These are phyloP conservation scores for Ammodytes marinus DNA, from an alignment of 2,113 vertebrate species.

Conservation along the genomic window DNA sequence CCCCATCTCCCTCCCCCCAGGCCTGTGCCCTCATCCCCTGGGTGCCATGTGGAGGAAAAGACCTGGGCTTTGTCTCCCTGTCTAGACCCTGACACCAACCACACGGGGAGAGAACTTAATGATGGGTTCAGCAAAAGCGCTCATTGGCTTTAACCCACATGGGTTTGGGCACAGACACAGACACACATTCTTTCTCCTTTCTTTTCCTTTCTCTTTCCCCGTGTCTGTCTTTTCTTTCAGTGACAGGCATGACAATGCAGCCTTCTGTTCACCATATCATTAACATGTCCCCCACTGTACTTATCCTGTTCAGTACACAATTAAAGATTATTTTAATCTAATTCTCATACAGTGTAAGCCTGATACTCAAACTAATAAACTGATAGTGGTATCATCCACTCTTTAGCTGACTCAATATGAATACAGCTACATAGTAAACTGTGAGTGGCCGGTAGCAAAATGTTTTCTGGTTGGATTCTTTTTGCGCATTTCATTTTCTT, in stretches of 20 bases:
- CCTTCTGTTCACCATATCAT: slow-evolving; percentile 74
- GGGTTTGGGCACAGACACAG: slow-evolving; percentile 24
- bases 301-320: slow-evolving; percentile 54
- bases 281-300: slow-evolving; percentile 71
- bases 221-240: slow-evolving; percentile 11
- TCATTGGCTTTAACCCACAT: slow-evolving; percentile 51
- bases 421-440: slow-evolving; percentile 10
- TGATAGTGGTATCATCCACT: slow-evolving; percentile 38
- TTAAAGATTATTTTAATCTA: slow-evolving; percentile 75
- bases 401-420: slow-evolving; percentile 30
- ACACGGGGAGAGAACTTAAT: slow-evolving; percentile 76
- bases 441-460: slow-evolving; percentile 3
- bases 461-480: neutral
- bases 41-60: slow-evolving; percentile 66
- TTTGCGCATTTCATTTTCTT: neutral
- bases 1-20: slow-evolving; percentile 61
- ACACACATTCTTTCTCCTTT: slow-evolving; percentile 25
- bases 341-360: slow-evolving; percentile 55
- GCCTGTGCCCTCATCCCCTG: slow-evolving; percentile 72
- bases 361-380: slow-evolving; percentile 58
- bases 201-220: slow-evolving; percentile 18
- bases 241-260: slow-evolving; percentile 65
- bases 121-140: slow-evolving; percentile 75
- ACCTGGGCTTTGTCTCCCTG: slow-evolving; percentile 74
- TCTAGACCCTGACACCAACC: slow-evolving; percentile 76